These are phyloP conservation scores for Diabrotica balteata DNA, from an alignment of 2,888 invertebrate species.

Conservation along the genomic window DNA sequence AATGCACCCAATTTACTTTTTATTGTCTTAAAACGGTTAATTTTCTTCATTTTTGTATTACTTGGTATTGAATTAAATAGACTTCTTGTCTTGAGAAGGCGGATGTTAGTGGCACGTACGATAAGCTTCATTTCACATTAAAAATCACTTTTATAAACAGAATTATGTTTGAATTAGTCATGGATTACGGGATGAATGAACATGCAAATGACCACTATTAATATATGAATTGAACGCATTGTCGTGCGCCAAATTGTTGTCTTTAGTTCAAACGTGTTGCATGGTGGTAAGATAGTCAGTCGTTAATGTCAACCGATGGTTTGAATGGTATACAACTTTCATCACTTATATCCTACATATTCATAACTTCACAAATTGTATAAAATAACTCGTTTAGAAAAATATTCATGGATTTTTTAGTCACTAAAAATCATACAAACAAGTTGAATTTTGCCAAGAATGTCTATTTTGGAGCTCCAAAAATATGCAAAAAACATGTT, in stretches of 20 bases:
- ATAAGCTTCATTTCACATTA: constrained; percentile 50
- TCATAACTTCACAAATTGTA: no score
- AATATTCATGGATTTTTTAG: no score
- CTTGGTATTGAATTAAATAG: constrained; percentile 33
- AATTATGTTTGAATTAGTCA: constrained; percentile 51
- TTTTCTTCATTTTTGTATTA: constrained; percentile 40
- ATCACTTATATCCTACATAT: no score
- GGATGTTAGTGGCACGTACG: constrained; percentile 44
- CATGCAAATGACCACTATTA: constrained; percentile 38
- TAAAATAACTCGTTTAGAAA: no score
- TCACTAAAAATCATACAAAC: no score
- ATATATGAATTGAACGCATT: constrained; percentile 25
- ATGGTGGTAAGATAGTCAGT: no score
- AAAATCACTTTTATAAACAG: constrained; percentile 52
- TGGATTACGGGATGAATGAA: constrained; percentile 44
- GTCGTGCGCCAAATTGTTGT: background rate
- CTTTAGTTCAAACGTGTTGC: background rate
- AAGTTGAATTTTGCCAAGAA: no score
- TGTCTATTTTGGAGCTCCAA: no score
- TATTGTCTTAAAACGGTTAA: constrained; percentile 42
- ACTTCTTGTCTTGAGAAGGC: constrained; percentile 39
- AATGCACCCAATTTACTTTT: constrained; percentile 48
- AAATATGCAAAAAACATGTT: no score
- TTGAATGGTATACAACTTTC: no score
- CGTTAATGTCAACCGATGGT: no score